These are phyloP conservation scores for Stegastes partitus DNA, from an alignment of 2,113 vertebrate genomes.

Conservation along the genomic window DNA sequence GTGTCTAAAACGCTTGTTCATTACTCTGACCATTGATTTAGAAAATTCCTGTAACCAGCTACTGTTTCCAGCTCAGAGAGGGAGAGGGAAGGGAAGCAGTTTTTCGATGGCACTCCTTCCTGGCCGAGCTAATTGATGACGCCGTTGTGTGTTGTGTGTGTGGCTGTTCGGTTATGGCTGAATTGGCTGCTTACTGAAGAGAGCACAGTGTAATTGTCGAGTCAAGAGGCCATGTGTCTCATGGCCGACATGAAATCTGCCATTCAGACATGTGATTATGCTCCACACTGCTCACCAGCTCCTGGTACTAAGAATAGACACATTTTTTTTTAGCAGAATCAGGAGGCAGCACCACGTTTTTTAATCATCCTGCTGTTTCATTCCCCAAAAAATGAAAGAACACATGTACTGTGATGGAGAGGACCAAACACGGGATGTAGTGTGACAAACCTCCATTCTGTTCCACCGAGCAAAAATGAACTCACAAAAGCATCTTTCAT, in stretches of 20 bases:
- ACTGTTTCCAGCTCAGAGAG: conserved; percentile 22
- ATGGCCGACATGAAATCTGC: conserved; percentile 3
- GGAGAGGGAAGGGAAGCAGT: conserved; percentile 13
- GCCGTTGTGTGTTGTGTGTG: conserved; percentile 1
- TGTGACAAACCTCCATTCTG: neutral
- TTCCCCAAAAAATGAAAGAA: neutral
- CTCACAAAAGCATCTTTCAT: neutral
- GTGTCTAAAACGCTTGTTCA: conserved; percentile 38
- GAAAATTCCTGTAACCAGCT: conserved; percentile 36
- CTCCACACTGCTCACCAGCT: neutral
- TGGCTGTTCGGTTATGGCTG: conserved; percentile 4
- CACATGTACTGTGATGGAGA: neutral
- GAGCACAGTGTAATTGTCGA: conserved; percentile 13
- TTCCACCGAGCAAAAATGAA: neutral
- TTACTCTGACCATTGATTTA: conserved; percentile 55
- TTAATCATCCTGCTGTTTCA: no score
- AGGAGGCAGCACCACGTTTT: neutral
- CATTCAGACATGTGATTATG: conserved; percentile 1
- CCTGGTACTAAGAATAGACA: neutral
- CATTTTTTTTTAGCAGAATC: neutral
- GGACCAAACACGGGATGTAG: neutral
- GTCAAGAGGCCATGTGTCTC: conserved; percentile 25
- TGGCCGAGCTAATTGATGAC: conserved; percentile 27
- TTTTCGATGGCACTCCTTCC: neutral
- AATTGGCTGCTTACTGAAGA: conserved; percentile 20